A percentile compares a stretch with the other conserved stretches of the same genome.
phyloP scores from a whole-genome alignment of 2,888 invertebrate species.

The Aplocera efformata region DNA sequence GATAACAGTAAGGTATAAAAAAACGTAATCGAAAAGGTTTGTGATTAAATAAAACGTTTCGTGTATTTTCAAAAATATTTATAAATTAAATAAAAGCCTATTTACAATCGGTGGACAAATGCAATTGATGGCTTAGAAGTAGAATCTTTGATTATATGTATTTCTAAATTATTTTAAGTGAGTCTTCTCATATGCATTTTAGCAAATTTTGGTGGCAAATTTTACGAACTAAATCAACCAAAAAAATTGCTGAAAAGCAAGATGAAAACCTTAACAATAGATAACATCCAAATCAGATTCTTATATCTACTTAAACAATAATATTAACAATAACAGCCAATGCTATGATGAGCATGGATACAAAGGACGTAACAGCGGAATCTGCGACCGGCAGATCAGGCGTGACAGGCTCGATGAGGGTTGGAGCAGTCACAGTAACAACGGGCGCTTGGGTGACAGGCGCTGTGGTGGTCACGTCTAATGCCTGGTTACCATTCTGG shows the following conservation, averaged over 20 bases:
- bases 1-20: no score
- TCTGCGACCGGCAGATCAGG: slow-evolving; percentile 42
- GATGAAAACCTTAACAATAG: no score
- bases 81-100: slow-evolving; percentile 38
- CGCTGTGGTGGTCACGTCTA: slow-evolving; percentile 17
- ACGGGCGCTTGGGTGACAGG: slow-evolving; percentile 8
- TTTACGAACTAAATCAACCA: no score
- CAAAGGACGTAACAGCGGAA: slow-evolving; percentile 45
- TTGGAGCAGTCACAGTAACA: slow-evolving; percentile 28
- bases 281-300: neutral
- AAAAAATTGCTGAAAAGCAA: no score
- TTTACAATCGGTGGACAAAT: slow-evolving; percentile 36
- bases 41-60: neutral
- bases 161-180: no score
- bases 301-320: slow-evolving; percentile 36
- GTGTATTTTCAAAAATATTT: slow-evolving; percentile 21
- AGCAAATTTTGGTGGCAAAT: no score
- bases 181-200: no score
- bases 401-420: slow-evolving; percentile 40
- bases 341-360: slow-evolving; percentile 42
- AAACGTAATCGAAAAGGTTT: neutral
- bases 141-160: neutral
- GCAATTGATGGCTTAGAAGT: slow-evolving; percentile 25
- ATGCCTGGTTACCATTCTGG: slow-evolving; percentile 30
- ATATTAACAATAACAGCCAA: slow-evolving; percentile 41